Evolutionary conservation across 2,888 invertebrate species (phyloP), one percentile per base, ranked within the genome.

Genomic region (Xestia xanthographa): DNA sequence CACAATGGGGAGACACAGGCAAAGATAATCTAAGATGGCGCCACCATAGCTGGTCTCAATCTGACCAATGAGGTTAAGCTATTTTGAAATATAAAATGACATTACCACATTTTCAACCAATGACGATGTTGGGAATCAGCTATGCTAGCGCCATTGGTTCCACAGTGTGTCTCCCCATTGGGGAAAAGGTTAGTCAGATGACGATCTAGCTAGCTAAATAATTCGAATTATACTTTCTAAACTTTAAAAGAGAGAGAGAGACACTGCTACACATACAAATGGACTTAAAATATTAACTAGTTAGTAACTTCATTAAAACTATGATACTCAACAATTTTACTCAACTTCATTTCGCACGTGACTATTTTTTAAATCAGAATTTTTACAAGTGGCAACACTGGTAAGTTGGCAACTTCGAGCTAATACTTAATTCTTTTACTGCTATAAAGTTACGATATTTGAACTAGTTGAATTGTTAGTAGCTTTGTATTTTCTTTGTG

Each of bases 271-370:
- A 60, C 71, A 80, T 80, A 74, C 43, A 75, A 79, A 74, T 68
- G 41, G 58, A 58, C 56, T 70, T 56, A 65, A 76, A 72, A 48
- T 71, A 58, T 63, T 38, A 75, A 75, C 80, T 43, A 75, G 48
- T 70, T 68, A 68, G 14, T 72, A 77, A 82, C 77, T 83, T 75
- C 71, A 82, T 77, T 82, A 85, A 70, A 82, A 74, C 77, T 72
- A 63, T 81, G 81, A 79, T 73, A 80, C 83, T 77, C 66, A 60
- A 77, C 79, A 77, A 78, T 73, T 82, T 73, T 71, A 66, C 73
- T 41, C 22, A 26, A 74, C 71, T 72, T 63, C 53, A 66, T 63
- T 56, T 48, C 38, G 86, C 12, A 80, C 85, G 85, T 86, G 87
- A 81, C 75, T 22, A 70, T 79, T 71, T 81, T 85, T 77, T 69